Percentiles rank a stretch among this genome's conserved stretches.
phyloP scores from a whole-genome alignment of 2,888 invertebrate genomes.

The Caprella mutica region DNA sequence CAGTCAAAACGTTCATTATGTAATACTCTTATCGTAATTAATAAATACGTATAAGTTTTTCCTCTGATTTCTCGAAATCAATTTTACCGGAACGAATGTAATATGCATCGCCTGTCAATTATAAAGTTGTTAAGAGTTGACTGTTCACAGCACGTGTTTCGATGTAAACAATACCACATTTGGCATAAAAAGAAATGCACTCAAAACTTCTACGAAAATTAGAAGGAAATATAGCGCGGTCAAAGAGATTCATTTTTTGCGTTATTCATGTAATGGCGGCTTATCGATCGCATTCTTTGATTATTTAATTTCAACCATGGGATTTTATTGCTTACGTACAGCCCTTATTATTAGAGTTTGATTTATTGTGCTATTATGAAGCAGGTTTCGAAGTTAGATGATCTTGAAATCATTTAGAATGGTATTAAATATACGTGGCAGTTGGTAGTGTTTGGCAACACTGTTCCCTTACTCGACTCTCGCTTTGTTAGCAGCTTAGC shows the following conservation, averaged over 20 bases:
- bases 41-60: no score
- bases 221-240: background rate
- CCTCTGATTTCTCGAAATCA: background rate
- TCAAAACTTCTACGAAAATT: background rate
- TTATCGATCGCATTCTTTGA: background rate
- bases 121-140: conserved; percentile 31
- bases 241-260: background rate
- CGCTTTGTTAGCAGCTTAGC: no score
- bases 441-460: conserved; percentile 8
- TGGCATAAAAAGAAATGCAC: background rate
- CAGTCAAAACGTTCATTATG: no score
- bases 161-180: conserved; percentile 31
- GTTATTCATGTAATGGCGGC: background rate
- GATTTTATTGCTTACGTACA: background rate
- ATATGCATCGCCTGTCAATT: conserved; percentile 34
- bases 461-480: no score
- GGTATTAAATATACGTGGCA: no score
- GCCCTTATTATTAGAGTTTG: background rate
- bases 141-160: conserved; percentile 32
- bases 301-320: background rate
- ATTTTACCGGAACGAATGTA: conserved; percentile 11
- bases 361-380: background rate
- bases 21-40: no score
- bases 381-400: no score
- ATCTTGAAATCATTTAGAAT: no score